phyloP scores from a whole-genome alignment of 2,113 vertebrate species.

The Melanerpes aurifrons region DNA sequence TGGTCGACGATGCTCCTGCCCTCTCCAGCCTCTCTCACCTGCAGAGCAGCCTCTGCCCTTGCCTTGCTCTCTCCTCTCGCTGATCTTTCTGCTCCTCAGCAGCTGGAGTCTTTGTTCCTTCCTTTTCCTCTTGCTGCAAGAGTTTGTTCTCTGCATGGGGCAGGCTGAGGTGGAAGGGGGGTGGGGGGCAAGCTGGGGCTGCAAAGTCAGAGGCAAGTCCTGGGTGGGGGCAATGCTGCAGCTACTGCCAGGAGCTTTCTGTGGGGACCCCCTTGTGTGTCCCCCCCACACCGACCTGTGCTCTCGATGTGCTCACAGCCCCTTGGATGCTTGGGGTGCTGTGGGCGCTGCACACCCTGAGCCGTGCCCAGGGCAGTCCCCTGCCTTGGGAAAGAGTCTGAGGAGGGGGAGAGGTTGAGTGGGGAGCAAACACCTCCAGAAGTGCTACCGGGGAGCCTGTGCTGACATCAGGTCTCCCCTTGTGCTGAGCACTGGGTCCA shows the following conservation, averaged over 20 bases:
- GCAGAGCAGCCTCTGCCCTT: background rate
- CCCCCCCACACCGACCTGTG: background rate
- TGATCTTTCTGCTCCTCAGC: background rate
- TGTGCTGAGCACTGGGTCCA: background rate
- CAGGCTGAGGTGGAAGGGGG: background rate
- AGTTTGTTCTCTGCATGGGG: background rate
- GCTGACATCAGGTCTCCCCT: background rate
- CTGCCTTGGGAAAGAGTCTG: background rate
- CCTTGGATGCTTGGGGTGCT: background rate
- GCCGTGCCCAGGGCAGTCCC: background rate
- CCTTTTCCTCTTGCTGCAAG: background rate
- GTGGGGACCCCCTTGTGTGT: background rate
- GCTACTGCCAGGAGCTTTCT: background rate
- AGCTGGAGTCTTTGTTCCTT: background rate
- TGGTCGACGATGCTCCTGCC: background rate
- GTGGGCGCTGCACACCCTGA: background rate
- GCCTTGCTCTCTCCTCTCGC: background rate
- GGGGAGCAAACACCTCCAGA: background rate
- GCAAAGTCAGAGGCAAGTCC: background rate
- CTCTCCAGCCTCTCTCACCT: background rate
- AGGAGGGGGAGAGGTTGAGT: background rate
- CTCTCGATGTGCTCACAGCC: background rate
- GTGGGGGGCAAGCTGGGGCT: background rate
- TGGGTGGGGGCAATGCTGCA: background rate
- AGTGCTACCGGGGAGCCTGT: background rate